Conservation (phyloP, 64 coral and sea anemone genomes). For the Montipora cactus region DNA sequence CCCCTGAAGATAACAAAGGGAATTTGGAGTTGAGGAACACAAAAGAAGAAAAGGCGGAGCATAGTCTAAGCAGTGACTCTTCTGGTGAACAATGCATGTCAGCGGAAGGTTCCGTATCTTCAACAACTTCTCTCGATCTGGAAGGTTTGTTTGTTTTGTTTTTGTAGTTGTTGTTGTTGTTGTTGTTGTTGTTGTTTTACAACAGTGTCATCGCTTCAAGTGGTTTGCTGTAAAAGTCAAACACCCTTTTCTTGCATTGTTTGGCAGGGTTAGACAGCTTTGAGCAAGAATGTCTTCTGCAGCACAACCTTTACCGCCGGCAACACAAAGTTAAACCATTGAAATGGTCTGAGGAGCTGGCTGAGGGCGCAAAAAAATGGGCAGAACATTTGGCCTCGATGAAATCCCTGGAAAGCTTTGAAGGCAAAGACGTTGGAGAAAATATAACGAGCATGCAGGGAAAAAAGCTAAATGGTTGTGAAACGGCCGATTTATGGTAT, state of each 20-base stretch:
- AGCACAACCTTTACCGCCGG: slow-evolving; percentile 90
- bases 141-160: slow-evolving; percentile 15
- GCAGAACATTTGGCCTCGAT: slow-evolving; percentile 71
- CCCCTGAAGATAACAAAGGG: neutral
- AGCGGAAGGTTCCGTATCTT: slow-evolving; percentile 27
- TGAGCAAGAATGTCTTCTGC: slow-evolving; percentile 76
- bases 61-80: slow-evolving; percentile 22
- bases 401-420: slow-evolving; percentile 54
- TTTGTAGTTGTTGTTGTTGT: no score
- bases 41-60: slow-evolving; percentile 23
- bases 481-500: slow-evolving; percentile 88
- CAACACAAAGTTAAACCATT: slow-evolving; percentile 76
- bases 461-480: slow-evolving; percentile 60
- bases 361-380: slow-evolving; percentile 68
- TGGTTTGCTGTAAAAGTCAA: neutral
- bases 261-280: slow-evolving; percentile 80
- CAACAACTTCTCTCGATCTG: slow-evolving; percentile 6
- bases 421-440: slow-evolving; percentile 75
- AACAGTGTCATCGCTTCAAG: neutral
- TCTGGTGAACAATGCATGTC: slow-evolving; percentile 34
- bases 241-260: slow-evolving; percentile 5
- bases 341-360: slow-evolving; percentile 81
- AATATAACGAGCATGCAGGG: slow-evolving; percentile 64
- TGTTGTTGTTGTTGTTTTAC: no score
- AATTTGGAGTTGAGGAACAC: neutral